A percentile compares a stretch with the other conserved stretches of the same genome.
Conservation (phyloP, 2,888 invertebrate genomes). For the Andrena trimmerana region DNA sequence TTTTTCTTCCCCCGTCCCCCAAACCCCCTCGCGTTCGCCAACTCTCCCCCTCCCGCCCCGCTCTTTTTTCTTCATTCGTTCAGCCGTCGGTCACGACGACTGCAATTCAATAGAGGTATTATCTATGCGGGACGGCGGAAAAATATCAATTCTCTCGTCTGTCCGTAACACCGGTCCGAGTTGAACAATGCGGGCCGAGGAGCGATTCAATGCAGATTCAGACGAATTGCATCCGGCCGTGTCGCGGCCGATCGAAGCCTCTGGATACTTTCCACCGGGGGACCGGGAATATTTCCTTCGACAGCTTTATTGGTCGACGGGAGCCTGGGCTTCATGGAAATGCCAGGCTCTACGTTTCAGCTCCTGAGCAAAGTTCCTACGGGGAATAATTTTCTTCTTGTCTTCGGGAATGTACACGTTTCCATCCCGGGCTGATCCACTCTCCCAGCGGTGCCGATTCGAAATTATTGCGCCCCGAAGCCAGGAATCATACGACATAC, state of each 20-base stretch:
- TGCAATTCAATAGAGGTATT: constrained; percentile 70
- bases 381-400: background rate
- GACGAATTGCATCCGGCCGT: constrained; percentile 73
- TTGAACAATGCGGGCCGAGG: constrained; percentile 68
- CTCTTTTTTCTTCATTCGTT: constrained; percentile 22
- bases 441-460: background rate
- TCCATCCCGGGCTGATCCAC: background rate
- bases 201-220: constrained; percentile 74
- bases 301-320: constrained; percentile 50
- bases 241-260: constrained; percentile 48
- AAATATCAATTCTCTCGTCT: constrained; percentile 75
- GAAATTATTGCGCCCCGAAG: background rate
- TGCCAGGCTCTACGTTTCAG: constrained; percentile 1
- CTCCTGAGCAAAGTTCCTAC: background rate
- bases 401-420: too few species aligned
- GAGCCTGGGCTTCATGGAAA: constrained; percentile 33
- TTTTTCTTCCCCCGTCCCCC: background rate
- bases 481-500: background rate
- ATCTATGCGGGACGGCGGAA: constrained; percentile 71
- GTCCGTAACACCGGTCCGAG: constrained; percentile 62
- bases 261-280: constrained; percentile 51
- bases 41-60: background rate
- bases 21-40: background rate
- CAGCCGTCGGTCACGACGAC: constrained; percentile 52
- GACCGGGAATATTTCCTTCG: constrained; percentile 49